Base-by-base conservation (phyloP, 1,140 invertebrate species). In the Orius laevigatus region DNA sequence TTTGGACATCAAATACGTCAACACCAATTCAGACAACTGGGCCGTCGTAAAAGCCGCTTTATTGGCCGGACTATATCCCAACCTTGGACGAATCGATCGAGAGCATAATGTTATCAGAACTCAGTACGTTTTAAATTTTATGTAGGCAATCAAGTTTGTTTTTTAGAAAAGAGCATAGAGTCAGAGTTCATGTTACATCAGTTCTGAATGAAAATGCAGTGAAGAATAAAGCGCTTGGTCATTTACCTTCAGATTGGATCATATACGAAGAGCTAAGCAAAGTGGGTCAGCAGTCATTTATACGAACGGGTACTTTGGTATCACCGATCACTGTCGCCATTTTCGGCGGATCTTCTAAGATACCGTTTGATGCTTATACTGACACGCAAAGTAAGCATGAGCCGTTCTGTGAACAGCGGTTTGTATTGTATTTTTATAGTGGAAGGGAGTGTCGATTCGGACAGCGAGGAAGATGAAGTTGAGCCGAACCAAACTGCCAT, bases 21-120 rank as follows among this genome's bases (percentile, higher is more conserved):
- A 95, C 66, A 63, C 69, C 0, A 86, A 92, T 66, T 87, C 89
- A 1, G 79, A 84, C 57, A 87, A 84, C 63, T 95, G 90, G 89
- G 76, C 84, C 11, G 73, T 93, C 10, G 81, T 96, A 0, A 96
- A 95, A 65, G 90, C 87, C 2, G 84, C 86, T 3, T 60, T 97
- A 3, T 76, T 79, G 42, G 81, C 80, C 19, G 90, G 89, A 2
- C 67, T 85, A 19, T 95, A 93, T 68, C 90, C 91, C 0, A 87
- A 90, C 58, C 64, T 95, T 18, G 82, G 86, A 36, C 68, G 79
- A 35, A 68, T 78, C 6, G 76, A 80, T 57, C 57, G 72, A 25
- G 68, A 75, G 45, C 68, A 71, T 48, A 61, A 60, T 33, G 68
- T 70, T 47, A 56, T 78, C 3, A 64, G 72, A 52, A 75, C 75